A percentile compares a stretch with the other conserved stretches of the same genome.
These are phyloP conservation scores for Corydoras sp. DNA, from an alignment of 2,113 vertebrate species.

Conservation along the genomic window DNA sequence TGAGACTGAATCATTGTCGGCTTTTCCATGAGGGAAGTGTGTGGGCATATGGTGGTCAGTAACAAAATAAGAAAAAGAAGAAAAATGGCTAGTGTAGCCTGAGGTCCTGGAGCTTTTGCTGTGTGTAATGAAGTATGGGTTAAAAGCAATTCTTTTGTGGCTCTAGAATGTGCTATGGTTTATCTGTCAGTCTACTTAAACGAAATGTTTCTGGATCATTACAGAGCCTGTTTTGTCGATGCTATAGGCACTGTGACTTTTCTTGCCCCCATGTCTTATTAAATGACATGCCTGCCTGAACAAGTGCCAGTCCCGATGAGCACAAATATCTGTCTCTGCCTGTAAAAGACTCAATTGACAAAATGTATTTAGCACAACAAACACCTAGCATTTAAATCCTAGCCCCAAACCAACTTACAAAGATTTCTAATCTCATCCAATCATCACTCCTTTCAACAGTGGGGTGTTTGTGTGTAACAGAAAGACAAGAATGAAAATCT, in stretches of 20 bases:
- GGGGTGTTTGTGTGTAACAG: not conserved
- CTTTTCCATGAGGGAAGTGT: not conserved
- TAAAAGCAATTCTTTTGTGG: not conserved
- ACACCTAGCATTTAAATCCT: not conserved
- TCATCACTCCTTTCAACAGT: not conserved
- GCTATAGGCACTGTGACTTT: not conserved
- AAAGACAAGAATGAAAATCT: constrained; percentile 4
- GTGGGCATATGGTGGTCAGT: not conserved
- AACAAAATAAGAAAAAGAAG: not conserved
- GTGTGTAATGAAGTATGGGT: not conserved
- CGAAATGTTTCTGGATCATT: not conserved
- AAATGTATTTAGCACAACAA: not conserved
- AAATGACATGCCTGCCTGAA: constrained; percentile 4
- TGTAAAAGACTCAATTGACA: not conserved
- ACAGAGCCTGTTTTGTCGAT: not conserved
- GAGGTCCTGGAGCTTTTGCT: not conserved
- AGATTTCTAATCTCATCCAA: not conserved
- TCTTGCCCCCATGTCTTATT: not conserved
- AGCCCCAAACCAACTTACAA: not conserved
- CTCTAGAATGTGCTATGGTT: no score
- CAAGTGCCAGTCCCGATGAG: not conserved
- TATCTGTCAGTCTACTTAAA: not conserved
- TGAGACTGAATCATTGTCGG: constrained; percentile 27
- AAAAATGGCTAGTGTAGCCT: not conserved
- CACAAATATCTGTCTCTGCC: not conserved